Conservation (phyloP, 2,113 vertebrate genomes). For the Tapirus terrestris region DNA sequence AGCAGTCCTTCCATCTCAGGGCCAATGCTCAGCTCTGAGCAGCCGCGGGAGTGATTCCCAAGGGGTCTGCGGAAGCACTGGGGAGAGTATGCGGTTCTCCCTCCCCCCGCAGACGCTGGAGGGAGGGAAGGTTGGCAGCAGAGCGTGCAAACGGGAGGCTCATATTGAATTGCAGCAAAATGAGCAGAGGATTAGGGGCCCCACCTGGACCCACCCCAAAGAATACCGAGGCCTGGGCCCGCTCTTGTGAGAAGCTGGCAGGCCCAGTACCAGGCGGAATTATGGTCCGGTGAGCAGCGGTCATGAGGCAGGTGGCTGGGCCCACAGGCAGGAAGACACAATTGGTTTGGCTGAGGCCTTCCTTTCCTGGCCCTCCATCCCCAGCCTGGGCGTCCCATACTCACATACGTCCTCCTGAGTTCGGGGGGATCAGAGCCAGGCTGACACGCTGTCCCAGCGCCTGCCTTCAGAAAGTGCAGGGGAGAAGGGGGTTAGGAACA, state of each 20-base stretch:
- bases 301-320: neutral
- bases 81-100: neutral
- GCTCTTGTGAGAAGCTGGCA: neutral
- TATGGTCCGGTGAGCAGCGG: neutral
- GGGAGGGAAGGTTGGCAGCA: neutral
- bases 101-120: neutral
- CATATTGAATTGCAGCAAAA: conserved; percentile 69
- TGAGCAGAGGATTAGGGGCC: conserved; percentile 64
- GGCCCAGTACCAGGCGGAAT: neutral
- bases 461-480: neutral
- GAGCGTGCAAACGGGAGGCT: conserved; percentile 26
- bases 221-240: neutral
- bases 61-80: neutral
- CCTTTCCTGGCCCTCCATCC: neutral
- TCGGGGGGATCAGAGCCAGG: neutral
- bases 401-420: neutral
- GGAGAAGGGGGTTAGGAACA: neutral
- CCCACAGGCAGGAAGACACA: neutral
- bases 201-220: conserved; percentile 57
- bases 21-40: neutral
- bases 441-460: neutral
- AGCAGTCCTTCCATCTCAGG: neutral
- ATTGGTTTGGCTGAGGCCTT: neutral
- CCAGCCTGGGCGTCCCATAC: neutral
- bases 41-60: neutral